These are phyloP conservation scores for Hypocryptadius cinnamomeus DNA, from an alignment of 2,113 vertebrate genomes.

Conservation along the genomic window DNA sequence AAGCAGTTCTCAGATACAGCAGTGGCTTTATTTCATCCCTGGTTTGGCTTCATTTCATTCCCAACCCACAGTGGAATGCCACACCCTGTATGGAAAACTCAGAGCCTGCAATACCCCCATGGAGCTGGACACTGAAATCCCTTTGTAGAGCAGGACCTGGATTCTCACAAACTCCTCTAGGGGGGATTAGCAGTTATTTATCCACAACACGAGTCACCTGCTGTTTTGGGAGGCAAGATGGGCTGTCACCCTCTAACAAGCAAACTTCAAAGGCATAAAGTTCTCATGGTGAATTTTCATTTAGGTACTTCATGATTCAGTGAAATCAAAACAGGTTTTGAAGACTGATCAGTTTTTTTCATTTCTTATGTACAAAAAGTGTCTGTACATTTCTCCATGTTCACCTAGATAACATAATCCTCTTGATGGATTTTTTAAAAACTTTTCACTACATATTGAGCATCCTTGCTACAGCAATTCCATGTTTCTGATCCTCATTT, in stretches of 20 bases:
- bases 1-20: background rate
- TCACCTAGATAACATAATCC: background rate
- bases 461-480: background rate
- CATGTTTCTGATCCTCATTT: background rate
- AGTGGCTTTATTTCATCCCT: background rate
- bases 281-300: background rate
- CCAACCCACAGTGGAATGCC: rapidly evolving
- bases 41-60: rapidly evolving
- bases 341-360: background rate
- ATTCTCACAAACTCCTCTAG: background rate
- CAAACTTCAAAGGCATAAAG: background rate
- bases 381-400: background rate
- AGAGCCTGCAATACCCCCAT: background rate
- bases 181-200: background rate
- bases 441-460: background rate
- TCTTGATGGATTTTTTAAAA: background rate
- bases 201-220: background rate
- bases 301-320: background rate
- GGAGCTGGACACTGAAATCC: background rate
- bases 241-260: background rate
- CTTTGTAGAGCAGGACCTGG: background rate
- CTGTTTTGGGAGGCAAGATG: background rate
- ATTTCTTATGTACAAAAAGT: background rate
- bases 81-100: rapidly evolving
- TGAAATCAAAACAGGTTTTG: background rate